Evolutionary conservation across 1,140 invertebrate genomes (phyloP), one percentile per base, ranked within the genome.

Genomic region (Brachionus manjavacas): DNA sequence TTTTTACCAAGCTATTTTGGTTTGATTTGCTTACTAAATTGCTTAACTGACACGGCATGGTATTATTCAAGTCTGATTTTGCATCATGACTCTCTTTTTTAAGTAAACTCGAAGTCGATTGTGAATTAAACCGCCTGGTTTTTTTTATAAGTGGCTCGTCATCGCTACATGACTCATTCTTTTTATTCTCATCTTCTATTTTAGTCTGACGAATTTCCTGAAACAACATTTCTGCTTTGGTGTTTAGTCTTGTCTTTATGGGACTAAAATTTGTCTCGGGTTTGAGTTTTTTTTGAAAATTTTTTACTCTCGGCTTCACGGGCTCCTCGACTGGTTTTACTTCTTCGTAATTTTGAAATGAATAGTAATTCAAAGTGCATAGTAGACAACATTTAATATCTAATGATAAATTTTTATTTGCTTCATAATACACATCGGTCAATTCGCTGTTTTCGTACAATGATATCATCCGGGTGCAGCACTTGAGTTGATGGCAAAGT

Each of bases 281-380:
- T 72, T 72, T 72, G 16, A 72, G 14, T 41, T 72, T 72, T 72
- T 72, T 72, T 4, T 20, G 35, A 4, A 39, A 9, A 16, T 41
- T 72, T 72, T 76, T 49, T 23, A 76, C 72, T 49, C 20, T 49
- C 14, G 20, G 41, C 23, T 25, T 39, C 7, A 39, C 41, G 23
- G 72, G 72, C 46, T 46, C 20, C 16, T 46, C 43, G 0, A 41
- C 31, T 74, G 70, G 9, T 16, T 43, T 35, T 23, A 16, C 39
- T 43, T 25, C 20, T 49, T 23, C 72, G 31, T 25, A 23, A 6
- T 41, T 39, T 16, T 41, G 35, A 20, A 41, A 52, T 9, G 72
- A 76, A 49, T 14, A 76, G 14, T 76, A 76, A 49, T 76, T 76
- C 12, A 76, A 49, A 2, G 72, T 76, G 31, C 72, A 76, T 25